These are phyloP conservation scores for Vollenhovia emeryi DNA, from an alignment of 1,140 invertebrate genomes.

Conservation along the genomic window DNA sequence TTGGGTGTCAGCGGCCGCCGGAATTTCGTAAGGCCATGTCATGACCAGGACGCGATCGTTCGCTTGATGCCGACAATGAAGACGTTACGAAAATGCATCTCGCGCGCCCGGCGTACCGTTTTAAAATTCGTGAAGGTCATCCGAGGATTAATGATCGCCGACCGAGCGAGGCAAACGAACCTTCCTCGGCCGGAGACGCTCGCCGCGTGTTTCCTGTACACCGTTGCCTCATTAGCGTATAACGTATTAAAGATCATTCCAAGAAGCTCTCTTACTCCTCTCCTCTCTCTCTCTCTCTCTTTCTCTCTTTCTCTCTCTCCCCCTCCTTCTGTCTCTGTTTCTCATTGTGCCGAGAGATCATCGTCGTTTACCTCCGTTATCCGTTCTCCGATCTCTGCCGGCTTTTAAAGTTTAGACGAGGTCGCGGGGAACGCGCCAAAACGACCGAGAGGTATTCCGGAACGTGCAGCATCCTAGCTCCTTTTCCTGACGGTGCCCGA, in stretches of 20 bases:
- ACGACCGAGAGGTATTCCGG: conserved; percentile 39
- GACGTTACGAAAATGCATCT: conserved; percentile 51
- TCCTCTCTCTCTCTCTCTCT: not conserved
- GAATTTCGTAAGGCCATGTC: conserved; percentile 30
- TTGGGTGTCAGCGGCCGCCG: not conserved
- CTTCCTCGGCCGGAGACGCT: conserved; percentile 34
- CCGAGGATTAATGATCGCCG: conserved; percentile 63
- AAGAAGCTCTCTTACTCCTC: conserved; percentile 29
- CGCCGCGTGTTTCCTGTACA: conserved; percentile 57
- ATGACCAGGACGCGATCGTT: not conserved
- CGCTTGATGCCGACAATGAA: conserved; percentile 48
- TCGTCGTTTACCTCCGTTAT: conserved; percentile 57
- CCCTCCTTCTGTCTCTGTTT: not conserved
- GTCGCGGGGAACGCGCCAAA: conserved; percentile 30
- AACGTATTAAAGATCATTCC: conserved; percentile 56
- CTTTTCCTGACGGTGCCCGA: conserved; percentile 12
- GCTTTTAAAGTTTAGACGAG: conserved; percentile 58
- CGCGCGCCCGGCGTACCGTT: conserved; percentile 56
- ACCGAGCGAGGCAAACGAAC: conserved; percentile 58
- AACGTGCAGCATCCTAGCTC: conserved; percentile 38
- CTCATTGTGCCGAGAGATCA: conserved; percentile 36
- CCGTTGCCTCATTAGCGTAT: conserved; percentile 60
- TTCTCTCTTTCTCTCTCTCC: not conserved
- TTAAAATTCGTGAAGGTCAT: conserved; percentile 63
- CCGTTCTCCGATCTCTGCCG: conserved; percentile 33